A percentile compares a stretch with the other conserved stretches of the same genome.
Conservation (phyloP, 2,888 invertebrate genomes). For the Rhagonycha fulva region DNA sequence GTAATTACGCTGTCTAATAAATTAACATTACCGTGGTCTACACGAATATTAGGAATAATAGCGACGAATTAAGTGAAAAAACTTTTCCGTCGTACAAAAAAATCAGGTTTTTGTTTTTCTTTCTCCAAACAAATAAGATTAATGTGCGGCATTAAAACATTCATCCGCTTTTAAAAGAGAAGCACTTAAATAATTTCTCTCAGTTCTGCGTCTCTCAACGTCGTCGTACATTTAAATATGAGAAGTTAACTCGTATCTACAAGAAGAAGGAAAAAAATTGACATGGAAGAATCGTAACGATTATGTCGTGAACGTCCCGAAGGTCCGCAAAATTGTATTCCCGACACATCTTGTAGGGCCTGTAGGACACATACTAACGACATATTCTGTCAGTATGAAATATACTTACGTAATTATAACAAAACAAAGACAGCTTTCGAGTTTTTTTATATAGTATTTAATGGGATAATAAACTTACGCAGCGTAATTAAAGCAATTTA, state of each 20-base stretch:
- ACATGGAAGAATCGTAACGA: background rate
- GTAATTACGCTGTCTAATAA: background rate
- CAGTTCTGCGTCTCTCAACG: background rate
- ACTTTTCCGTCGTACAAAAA: background rate
- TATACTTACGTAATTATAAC: background rate
- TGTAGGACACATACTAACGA: background rate
- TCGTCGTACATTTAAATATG: background rate
- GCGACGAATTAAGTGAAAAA: background rate
- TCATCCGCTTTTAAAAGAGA: background rate
- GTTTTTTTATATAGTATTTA: background rate
- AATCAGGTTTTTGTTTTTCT: background rate
- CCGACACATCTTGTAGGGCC: background rate
- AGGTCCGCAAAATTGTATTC: background rate
- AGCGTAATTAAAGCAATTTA: background rate
- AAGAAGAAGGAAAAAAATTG: background rate
- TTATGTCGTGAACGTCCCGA: background rate
- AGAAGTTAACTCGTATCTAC: background rate
- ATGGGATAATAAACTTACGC: background rate
- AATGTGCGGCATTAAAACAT: background rate
- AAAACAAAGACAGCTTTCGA: background rate
- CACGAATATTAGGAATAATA: background rate
- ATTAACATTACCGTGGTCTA: background rate
- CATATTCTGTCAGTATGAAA: background rate
- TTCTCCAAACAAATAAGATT: background rate
- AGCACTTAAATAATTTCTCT: background rate